A percentile compares a stretch with the other conserved stretches of the same genome.
Conservation (phyloP, 2,797 vertebrate species). For the Sparidentex hasta region DNA sequence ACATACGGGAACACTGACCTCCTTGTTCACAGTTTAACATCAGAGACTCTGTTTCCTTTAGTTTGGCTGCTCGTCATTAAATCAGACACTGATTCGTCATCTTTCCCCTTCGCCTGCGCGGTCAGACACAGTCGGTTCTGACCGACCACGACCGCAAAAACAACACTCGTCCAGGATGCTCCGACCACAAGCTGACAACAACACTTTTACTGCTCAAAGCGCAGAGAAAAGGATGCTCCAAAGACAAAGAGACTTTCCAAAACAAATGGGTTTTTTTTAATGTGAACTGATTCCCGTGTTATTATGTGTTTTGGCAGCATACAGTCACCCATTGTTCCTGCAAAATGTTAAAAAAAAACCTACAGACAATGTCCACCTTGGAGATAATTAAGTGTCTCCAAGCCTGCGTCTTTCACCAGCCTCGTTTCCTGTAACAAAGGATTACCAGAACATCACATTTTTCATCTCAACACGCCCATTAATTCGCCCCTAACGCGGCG, state of each 20-base stretch:
- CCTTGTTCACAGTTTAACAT: slow-evolving; percentile 63
- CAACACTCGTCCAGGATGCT: slow-evolving; percentile 54
- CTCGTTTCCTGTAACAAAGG: slow-evolving; percentile 57
- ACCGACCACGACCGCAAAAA: slow-evolving; percentile 58
- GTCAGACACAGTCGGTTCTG: slow-evolving; percentile 31
- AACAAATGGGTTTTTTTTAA: slow-evolving; percentile 43
- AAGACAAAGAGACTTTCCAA: slow-evolving; percentile 59
- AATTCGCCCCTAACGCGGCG: slow-evolving; percentile 37
- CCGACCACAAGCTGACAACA: slow-evolving; percentile 64
- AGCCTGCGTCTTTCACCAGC: slow-evolving; percentile 41
- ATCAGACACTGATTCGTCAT: slow-evolving; percentile 62
- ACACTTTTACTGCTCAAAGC: slow-evolving; percentile 65
- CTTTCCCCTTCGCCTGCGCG: slow-evolving; percentile 51
- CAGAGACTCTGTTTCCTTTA: slow-evolving; percentile 41
- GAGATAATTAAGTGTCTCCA: slow-evolving; percentile 42
- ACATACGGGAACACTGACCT: slow-evolving; percentile 33
- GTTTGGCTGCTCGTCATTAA: slow-evolving; percentile 52
- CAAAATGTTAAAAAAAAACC: slow-evolving; percentile 28
- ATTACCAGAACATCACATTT: slow-evolving; percentile 38
- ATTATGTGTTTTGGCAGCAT: slow-evolving; percentile 47
- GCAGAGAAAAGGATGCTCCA: slow-evolving; percentile 46
- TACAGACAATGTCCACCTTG: slow-evolving; percentile 46
- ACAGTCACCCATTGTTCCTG: slow-evolving; percentile 64
- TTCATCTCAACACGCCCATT: slow-evolving; percentile 39
- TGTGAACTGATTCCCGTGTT: slow-evolving; percentile 40